Evolutionary conservation across 2,113 vertebrate genomes (phyloP).

Genomic region (Cettia cetti): DNA sequence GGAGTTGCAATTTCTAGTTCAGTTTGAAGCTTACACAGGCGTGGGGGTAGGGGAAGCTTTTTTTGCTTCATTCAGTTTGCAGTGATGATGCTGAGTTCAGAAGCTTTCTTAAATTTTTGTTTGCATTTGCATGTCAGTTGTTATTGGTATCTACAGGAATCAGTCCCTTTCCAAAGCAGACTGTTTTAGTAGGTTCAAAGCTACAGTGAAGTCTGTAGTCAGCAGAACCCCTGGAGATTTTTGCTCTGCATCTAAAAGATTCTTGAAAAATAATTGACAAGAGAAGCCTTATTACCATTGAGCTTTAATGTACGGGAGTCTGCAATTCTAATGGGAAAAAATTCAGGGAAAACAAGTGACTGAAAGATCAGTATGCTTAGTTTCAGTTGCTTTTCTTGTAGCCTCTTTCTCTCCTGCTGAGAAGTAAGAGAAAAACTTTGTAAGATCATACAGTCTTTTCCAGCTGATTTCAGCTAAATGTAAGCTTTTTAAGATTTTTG

Average conservation of each 20-base stretch:
- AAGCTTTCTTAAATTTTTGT: neutral
- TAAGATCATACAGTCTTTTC: neutral
- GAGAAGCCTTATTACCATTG: neutral
- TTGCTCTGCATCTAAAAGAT: neutral
- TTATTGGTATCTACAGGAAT: neutral
- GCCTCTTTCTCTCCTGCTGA: neutral
- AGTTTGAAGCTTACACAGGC: neutral
- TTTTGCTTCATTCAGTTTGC: neutral
- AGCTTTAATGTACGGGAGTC: neutral
- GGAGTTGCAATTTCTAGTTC: neutral
- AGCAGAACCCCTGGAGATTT: neutral
- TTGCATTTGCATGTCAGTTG: neutral
- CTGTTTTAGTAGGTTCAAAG: neutral
- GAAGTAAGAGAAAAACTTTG: neutral
- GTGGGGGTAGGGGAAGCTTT: neutral
- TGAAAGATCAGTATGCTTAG: neutral
- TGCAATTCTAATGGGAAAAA: neutral
- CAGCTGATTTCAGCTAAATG: neutral
- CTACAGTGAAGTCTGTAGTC: neutral
- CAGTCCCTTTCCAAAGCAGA: neutral
- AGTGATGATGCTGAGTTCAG: neutral
- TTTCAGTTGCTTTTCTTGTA: neutral
- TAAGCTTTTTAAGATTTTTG: neutral
- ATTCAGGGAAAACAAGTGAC: neutral
- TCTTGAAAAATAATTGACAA: neutral